These are phyloP conservation scores for Drosophila nr. fundita DNA, from an alignment of 2,888 invertebrate genomes.

Conservation along the genomic window DNA sequence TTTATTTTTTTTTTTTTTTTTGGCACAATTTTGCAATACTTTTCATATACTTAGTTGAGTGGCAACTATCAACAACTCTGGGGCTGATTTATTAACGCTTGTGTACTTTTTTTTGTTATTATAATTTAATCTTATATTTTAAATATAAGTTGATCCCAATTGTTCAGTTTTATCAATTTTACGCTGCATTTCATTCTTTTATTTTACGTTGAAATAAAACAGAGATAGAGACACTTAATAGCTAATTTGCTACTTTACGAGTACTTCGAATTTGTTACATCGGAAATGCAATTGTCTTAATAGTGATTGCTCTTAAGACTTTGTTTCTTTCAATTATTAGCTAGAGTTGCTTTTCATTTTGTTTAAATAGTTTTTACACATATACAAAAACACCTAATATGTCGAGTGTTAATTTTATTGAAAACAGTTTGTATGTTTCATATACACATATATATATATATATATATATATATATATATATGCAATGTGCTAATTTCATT, in stretches of 20 bases:
- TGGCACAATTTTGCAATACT: constrained; percentile 71
- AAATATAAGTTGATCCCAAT: constrained; percentile 85
- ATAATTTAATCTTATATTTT: constrained; percentile 83
- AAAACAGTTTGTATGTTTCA: constrained; percentile 49
- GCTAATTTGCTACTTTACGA: constrained; percentile 53
- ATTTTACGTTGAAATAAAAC: constrained; percentile 57
- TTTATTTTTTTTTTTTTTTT: constrained; percentile 17
- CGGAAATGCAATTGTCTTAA: constrained; percentile 59
- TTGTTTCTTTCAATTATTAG: constrained; percentile 33
- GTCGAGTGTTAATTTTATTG: constrained; percentile 50
- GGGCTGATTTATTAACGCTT: constrained; percentile 51
- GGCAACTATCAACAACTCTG: constrained; percentile 31
- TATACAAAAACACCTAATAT: constrained; percentile 75
- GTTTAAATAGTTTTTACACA: constrained; percentile 80
- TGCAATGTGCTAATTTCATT: constrained; percentile 49
- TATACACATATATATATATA: background rate
- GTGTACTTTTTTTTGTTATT: constrained; percentile 62
- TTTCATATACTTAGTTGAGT: constrained; percentile 26
- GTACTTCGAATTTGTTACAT: constrained; percentile 39
- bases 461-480: background rate
- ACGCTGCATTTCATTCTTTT: constrained; percentile 76
- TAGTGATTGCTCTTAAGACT: constrained; percentile 38
- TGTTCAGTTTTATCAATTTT: constrained; percentile 84
- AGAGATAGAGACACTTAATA: constrained; percentile 66
- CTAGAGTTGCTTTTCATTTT: constrained; percentile 12